Evolutionary conservation across 2,888 invertebrate species (phyloP).

Genomic region (Dolichomitus sp.): DNA sequence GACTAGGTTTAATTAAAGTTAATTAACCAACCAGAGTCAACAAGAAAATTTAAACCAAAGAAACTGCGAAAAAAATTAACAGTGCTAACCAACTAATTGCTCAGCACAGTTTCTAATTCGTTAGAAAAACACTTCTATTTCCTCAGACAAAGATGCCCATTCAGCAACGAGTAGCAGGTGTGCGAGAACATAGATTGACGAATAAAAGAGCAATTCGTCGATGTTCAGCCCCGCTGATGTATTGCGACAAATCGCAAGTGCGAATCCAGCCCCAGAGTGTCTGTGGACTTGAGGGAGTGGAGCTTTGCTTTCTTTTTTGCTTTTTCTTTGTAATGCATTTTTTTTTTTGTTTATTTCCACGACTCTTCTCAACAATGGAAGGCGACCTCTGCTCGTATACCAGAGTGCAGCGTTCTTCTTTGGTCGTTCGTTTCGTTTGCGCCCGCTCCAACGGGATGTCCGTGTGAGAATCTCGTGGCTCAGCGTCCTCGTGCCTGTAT

Average conservation of each 20-base stretch:
- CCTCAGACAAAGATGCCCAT: background rate
- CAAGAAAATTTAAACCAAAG: no score
- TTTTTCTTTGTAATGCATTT: slow-evolving; percentile 7
- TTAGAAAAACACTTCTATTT: background rate
- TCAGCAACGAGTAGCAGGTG: background rate
- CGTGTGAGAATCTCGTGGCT: slow-evolving; percentile 2
- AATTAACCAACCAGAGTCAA: no score
- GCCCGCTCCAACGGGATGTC: slow-evolving; percentile 4
- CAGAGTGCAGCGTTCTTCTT: background rate
- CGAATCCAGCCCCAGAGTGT: background rate
- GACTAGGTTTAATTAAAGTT: no score
- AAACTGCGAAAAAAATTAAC: background rate
- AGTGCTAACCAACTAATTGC: background rate
- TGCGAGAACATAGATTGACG: background rate
- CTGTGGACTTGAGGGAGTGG: background rate
- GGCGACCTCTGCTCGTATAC: slow-evolving; percentile 10
- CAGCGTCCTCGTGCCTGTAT: slow-evolving; percentile 1
- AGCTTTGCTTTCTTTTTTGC: background rate
- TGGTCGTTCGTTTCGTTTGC: slow-evolving; percentile 26
- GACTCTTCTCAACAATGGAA: slow-evolving; percentile 16
- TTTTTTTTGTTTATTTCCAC: slow-evolving; percentile 3
- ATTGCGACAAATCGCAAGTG: slow-evolving; percentile 10
- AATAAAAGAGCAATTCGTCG: slow-evolving; percentile 12
- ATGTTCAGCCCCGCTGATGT: slow-evolving; percentile 7
- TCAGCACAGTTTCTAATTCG: no score